Evolutionary conservation across 2,797 vertebrate species (phyloP).

Genomic region (Aythya fuligula): DNA sequence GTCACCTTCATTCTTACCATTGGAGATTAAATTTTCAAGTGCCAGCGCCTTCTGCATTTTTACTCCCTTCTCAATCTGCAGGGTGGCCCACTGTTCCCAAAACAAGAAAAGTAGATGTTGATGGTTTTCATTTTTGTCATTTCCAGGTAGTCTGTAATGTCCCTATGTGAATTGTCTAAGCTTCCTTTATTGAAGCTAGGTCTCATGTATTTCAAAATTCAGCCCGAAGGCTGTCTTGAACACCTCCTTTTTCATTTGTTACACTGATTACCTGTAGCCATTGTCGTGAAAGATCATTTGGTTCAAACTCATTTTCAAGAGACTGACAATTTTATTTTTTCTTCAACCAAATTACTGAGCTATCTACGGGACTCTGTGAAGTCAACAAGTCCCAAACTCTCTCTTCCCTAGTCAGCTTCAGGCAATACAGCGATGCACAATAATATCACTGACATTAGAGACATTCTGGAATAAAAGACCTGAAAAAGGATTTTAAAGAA

Average conservation of each 20-base stretch:
- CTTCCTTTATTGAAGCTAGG: neutral
- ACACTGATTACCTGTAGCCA: neutral
- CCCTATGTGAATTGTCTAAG: neutral
- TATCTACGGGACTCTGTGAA: neutral
- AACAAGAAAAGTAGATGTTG: slow-evolving; percentile 54
- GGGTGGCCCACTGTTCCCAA: slow-evolving; percentile 89
- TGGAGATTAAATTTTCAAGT: slow-evolving; percentile 78
- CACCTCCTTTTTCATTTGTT: neutral
- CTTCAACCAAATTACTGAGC: neutral
- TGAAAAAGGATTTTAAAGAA: neutral
- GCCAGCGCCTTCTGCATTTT: slow-evolving; percentile 74
- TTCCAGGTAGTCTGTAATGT: neutral
- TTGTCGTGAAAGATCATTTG: neutral
- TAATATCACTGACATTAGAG: neutral
- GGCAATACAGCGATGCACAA: neutral
- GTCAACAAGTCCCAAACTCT: neutral
- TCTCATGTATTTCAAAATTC: neutral
- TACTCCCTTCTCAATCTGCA: slow-evolving; percentile 88
- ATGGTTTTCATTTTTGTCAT: slow-evolving; percentile 6
- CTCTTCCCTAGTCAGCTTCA: neutral
- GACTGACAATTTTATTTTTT: neutral
- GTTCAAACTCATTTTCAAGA: neutral
- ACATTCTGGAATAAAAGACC: neutral
- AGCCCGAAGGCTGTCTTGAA: neutral
- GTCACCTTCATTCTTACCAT: slow-evolving; percentile 80